Percentiles rank a stretch among this genome's conserved stretches.
Conservation (phyloP, 2,113 vertebrate genomes). For the Oplegnathus fasciatus region DNA sequence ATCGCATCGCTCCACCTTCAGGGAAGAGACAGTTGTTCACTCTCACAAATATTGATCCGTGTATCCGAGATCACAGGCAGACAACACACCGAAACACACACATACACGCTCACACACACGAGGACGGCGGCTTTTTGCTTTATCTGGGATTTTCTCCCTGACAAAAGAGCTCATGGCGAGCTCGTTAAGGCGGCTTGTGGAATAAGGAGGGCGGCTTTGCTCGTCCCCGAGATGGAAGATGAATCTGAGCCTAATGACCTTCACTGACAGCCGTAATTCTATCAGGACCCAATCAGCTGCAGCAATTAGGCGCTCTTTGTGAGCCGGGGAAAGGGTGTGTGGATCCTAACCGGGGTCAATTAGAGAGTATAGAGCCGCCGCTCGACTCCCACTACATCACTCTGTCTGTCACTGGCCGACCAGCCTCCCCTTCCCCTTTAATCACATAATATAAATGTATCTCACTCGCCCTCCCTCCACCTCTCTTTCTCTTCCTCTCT, state of each 20-base stretch:
- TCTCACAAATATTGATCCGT: slow-evolving; percentile 58
- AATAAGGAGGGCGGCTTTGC: slow-evolving; percentile 52
- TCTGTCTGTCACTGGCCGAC: slow-evolving; percentile 51
- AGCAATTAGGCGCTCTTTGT: slow-evolving; percentile 83
- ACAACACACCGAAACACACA: slow-evolving; percentile 18
- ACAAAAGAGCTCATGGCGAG: slow-evolving; percentile 60
- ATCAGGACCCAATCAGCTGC: slow-evolving; percentile 83
- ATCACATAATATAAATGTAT: slow-evolving; percentile 80
- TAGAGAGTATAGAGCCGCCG: slow-evolving; percentile 72
- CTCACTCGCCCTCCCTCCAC: slow-evolving; percentile 60
- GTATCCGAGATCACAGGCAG: slow-evolving; percentile 38
- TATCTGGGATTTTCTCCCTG: slow-evolving; percentile 60
- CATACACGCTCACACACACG: not conserved
- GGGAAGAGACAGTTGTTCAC: slow-evolving; percentile 45
- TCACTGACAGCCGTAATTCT: slow-evolving; percentile 83
- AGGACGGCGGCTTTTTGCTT: slow-evolving; percentile 16
- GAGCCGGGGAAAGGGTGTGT: slow-evolving; percentile 65
- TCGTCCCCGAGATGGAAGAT: slow-evolving; percentile 65
- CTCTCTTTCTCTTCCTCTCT: slow-evolving; percentile 45
- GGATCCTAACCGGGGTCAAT: slow-evolving; percentile 83
- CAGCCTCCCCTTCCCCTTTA: slow-evolving; percentile 55
- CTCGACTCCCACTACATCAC: slow-evolving; percentile 69
- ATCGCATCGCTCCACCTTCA: slow-evolving; percentile 7
- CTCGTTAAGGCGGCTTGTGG: slow-evolving; percentile 62
- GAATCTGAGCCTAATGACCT: slow-evolving; percentile 81